Evolutionary conservation across 2,113 vertebrate species (phyloP).

Genomic region (Danionella cerebrum): DNA sequence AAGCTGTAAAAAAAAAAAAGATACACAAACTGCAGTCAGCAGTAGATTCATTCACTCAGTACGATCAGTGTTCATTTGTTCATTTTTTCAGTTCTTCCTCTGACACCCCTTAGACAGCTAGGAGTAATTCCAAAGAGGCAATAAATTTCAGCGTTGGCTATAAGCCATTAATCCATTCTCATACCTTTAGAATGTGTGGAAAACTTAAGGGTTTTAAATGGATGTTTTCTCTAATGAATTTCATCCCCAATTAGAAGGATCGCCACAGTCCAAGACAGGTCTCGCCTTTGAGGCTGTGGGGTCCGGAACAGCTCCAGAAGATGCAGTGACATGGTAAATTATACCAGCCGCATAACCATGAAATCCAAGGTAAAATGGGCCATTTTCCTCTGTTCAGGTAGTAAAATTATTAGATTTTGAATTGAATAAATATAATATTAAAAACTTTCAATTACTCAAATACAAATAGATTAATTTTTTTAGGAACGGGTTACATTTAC

Average conservation of each 20-base stretch:
- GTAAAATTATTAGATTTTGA: no score
- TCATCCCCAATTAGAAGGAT: slow-evolving; percentile 67
- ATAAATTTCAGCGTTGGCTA: slow-evolving; percentile 60
- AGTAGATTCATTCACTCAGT: neutral
- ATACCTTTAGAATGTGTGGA: slow-evolving; percentile 66
- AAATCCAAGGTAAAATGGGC: neutral
- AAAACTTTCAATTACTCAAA: no score
- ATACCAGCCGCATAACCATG: slow-evolving; percentile 18
- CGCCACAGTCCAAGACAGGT: slow-evolving; percentile 49
- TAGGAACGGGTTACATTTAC: no score
- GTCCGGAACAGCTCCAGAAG: slow-evolving; percentile 45
- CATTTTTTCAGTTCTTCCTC: slow-evolving; percentile 19
- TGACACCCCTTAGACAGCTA: slow-evolving; percentile 58
- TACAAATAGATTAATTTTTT: no score
- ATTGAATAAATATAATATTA: no score
- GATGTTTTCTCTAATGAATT: slow-evolving; percentile 70
- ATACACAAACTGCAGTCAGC: neutral
- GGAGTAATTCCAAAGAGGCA: slow-evolving; percentile 51
- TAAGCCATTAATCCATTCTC: slow-evolving; percentile 69
- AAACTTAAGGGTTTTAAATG: slow-evolving; percentile 68
- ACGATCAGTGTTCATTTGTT: neutral
- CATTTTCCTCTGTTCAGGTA: neutral
- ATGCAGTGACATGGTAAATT: slow-evolving; percentile 56
- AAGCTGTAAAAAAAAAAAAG: neutral
- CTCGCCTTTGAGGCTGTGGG: slow-evolving; percentile 48